Base-by-base conservation (phyloP, 2,113 vertebrate genomes). In the Felis chaus region DNA sequence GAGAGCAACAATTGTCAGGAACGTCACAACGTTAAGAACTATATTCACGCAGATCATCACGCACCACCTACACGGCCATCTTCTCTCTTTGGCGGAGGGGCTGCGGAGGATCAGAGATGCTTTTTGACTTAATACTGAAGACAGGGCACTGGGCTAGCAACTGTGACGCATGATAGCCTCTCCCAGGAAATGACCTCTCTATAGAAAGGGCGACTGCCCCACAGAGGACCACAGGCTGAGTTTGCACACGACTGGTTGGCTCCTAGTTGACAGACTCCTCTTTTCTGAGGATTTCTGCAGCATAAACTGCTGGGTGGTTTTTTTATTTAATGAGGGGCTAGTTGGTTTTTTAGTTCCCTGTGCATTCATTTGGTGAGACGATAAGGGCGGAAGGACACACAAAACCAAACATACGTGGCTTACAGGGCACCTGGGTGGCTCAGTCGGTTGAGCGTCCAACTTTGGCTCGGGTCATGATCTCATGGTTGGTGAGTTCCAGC, bases 131-230 rank as follows among this genome's bases (percentile, higher is more conserved):
- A 19, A 74, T 5, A 61, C 11, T 48, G 19, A 27, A 82, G 71
- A 92, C 36, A 66, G 50, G 21, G 19, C 36, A 55, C 31, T 0
- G 33, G 63, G 18, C 19, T 29, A 84, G 31, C 71, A 84, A 74
- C 31, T n/a, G n/a, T 2, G 2, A 11, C 8, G 11, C 4, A 19
- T 50, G 0, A 12, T 48, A 33, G 0, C 57, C 45, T 74, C 55
- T 79, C 81, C 61, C 57, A 90, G 41, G 11, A 94, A 80, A 53
- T 25, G 45, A 39, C 10, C 31, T 83, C 41, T 7, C 55, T 39
- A 65, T 11, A 41, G 74, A 27, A 50, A 27, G 13, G 48, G 18
- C 11, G 3, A 25, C 31, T 1, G 13, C 21, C 45, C 12, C 27
- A 50, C 4, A 31, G 39, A 39, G 41, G 23, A 0, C 36, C 63